phyloP scores from a whole-genome alignment of 2,888 invertebrate species.

The Nomada lathburiana region DNA sequence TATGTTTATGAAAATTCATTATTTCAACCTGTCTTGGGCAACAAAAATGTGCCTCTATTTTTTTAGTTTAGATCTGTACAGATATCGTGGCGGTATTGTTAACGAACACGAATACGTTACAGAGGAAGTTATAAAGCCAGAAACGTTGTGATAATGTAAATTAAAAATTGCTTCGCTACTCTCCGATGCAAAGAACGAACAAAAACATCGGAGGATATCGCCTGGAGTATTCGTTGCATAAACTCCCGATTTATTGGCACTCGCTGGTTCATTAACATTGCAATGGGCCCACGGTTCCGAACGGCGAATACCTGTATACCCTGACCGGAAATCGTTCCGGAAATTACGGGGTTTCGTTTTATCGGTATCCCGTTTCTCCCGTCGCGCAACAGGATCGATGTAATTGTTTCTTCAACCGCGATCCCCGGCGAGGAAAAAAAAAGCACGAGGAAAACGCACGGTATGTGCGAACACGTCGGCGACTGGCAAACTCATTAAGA shows the following conservation, averaged over 20 bases:
- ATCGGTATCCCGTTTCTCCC: background rate
- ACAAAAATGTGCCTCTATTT: too few relatives aligned
- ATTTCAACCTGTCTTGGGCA: too few relatives aligned
- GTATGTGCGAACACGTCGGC: conserved; percentile 22
- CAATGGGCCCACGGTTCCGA: conserved; percentile 10
- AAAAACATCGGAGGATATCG: background rate
- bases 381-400: conserved; percentile 20
- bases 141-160: too few relatives aligned
- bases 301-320: conserved; percentile 13
- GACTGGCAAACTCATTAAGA: conserved; percentile 45
- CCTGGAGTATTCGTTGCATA: conserved; percentile 16
- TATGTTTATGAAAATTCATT: too few relatives aligned
- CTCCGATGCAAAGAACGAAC: too few relatives aligned
- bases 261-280: conserved; percentile 31
- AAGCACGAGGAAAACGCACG: conserved; percentile 14
- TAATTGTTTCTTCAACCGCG: conserved; percentile 20
- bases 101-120: too few relatives aligned
- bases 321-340: conserved; percentile 10
- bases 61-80: too few relatives aligned
- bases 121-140: too few relatives aligned
- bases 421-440: background rate
- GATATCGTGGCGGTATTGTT: too few relatives aligned
- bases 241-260: conserved; percentile 30
- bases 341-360: conserved; percentile 9
- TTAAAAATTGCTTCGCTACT: too few relatives aligned